Conservation (phyloP, 2,113 vertebrate species). For the Aix galericulata region DNA sequence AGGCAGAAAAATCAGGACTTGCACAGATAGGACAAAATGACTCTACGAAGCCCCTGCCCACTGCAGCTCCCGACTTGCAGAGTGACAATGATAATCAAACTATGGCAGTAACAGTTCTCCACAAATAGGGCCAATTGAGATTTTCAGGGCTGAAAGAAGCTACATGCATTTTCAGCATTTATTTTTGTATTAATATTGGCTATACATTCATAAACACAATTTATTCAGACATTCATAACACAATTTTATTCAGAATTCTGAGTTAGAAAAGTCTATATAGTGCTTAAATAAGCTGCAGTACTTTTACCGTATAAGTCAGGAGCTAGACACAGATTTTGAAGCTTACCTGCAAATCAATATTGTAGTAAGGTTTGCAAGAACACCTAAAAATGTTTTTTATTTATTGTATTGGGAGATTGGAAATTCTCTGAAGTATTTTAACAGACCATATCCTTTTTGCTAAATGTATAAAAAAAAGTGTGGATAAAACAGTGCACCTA, state of each 20-base stretch:
- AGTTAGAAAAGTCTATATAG: background rate
- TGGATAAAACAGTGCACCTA: background rate
- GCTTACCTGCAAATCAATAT: background rate
- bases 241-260: background rate
- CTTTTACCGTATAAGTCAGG: background rate
- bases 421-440: background rate
- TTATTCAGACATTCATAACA: background rate
- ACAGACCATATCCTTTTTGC: background rate
- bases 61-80: background rate
- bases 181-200: background rate
- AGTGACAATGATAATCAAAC: background rate
- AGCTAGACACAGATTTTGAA: background rate
- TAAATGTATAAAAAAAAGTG: background rate
- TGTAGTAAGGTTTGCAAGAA: background rate
- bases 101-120: background rate
- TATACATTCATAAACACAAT: background rate
- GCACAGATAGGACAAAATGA: background rate
- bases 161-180: background rate
- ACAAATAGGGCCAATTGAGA: background rate
- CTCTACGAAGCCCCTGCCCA: background rate
- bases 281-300: background rate
- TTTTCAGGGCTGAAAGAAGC: background rate
- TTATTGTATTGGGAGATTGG: background rate
- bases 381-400: background rate
- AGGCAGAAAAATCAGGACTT: background rate